phyloP scores from a whole-genome alignment of 2,888 invertebrate genomes.

The Tanypteryx hageni region DNA sequence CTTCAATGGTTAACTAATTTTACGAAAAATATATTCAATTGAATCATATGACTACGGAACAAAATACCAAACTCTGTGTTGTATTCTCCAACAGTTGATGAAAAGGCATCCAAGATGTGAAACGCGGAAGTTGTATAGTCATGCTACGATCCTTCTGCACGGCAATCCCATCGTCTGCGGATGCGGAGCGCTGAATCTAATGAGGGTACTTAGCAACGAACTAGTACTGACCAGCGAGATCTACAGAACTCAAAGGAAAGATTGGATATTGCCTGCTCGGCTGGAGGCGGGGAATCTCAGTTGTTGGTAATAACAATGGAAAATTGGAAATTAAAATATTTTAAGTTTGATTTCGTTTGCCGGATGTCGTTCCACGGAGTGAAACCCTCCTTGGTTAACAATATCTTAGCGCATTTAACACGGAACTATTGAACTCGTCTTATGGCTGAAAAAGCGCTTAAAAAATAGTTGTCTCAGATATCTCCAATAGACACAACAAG shows the following conservation, averaged over 20 bases:
- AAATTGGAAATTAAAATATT: too few relatives aligned
- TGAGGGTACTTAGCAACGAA: neutral
- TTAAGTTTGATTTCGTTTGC: too few relatives aligned
- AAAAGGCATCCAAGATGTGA: neutral
- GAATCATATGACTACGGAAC: neutral
- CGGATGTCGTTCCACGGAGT: too few relatives aligned
- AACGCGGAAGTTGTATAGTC: neutral
- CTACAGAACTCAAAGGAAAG: neutral
- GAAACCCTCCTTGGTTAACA: too few relatives aligned
- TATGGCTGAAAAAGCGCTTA: too few relatives aligned
- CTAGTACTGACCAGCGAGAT: neutral
- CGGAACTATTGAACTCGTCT: too few relatives aligned
- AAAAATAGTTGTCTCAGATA: too few relatives aligned
- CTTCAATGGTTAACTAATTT: neutral
- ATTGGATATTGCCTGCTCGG: neutral
- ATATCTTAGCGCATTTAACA: too few relatives aligned
- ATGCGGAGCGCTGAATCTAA: neutral
- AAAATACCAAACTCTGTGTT: neutral
- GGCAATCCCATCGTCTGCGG: neutral
- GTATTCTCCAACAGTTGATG: neutral
- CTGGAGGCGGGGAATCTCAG: neutral
- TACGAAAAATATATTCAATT: rapidly evolving
- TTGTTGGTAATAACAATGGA: neutral
- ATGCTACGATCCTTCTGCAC: neutral
- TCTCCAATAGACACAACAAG: too few relatives aligned